Evolutionary conservation across 2,888 invertebrate species (phyloP), one percentile per base, ranked within the genome.

Genomic region (Anoplius nigerrimus): DNA sequence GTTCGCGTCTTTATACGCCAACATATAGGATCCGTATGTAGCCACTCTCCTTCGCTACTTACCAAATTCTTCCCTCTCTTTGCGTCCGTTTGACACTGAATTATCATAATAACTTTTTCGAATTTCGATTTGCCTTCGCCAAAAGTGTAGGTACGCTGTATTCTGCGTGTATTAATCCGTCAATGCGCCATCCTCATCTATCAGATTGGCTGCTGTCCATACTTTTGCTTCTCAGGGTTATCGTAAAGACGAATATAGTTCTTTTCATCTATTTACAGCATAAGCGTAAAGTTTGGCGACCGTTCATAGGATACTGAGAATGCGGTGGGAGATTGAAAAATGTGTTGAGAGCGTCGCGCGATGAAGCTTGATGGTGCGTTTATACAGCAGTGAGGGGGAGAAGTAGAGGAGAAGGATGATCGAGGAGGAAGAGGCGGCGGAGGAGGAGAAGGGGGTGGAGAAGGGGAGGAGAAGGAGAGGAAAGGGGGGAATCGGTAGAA

Each of bases 71-170:
- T 54, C 43, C 69, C 64, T 62, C 58, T 57, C 65, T 57, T 48
- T 27, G 18, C 52, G 24, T 52, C 27, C 52, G 24, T 52, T 59
- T 69, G 66, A 65, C 69, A 72, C 42, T 72, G 71, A 72, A 72
- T 61, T 72, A 72, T 72, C 64, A 62, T 69, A 56, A 62, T 65
- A 69, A 69, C 65, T 65, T 69, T 66, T 71, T 62, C 69, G 60
- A 60, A 69, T 59, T 72, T 62, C 71, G 66, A 66, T n/a, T n/a
- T n/a, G n/a, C n/a, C n/a, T n/a, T n/a, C n/a, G n/a, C n/a, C n/a
- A n/a, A n/a, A n/a, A n/a, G 48, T 11, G 8, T 48, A 55, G 46
- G 66, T 42, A 15, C 42, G 53, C 8, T 42, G 6, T 42, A 42
- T 42, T 42, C 42, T n/a, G 42, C 42, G 42, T 42, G 13, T 42